Evolutionary conservation across 53 echinoderm and acorn worm species (phyloP).

Genomic region (Holothuria leucospilota): DNA sequence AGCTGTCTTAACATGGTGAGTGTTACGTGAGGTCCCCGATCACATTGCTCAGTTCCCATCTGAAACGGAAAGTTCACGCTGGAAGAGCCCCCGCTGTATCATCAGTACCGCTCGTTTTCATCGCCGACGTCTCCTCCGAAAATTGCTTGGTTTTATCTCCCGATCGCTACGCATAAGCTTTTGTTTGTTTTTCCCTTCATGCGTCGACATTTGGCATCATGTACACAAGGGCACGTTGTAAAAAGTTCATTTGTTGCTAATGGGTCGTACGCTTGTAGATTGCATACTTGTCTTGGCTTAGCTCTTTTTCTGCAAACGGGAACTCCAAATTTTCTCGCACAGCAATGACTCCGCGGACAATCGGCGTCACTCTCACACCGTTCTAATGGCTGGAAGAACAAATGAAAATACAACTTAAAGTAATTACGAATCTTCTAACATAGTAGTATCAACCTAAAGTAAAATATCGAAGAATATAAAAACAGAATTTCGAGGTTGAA

Average conservation of each 20-base stretch:
- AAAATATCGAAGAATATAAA: too few species aligned
- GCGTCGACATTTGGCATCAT: not conserved
- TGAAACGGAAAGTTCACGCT: too few species aligned
- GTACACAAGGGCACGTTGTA: slow-evolving; percentile 13
- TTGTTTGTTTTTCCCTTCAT: slow-evolving; percentile 32
- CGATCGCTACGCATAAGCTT: not conserved
- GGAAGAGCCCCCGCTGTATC: too few species aligned
- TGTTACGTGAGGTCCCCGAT: too few species aligned
- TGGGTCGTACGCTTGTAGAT: not conserved
- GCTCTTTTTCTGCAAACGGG: slow-evolving; percentile 1
- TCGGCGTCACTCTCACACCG: not conserved
- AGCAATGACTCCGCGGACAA: slow-evolving; percentile 12
- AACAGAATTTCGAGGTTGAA: too few species aligned
- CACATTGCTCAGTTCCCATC: too few species aligned
- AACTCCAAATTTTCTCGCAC: slow-evolving; percentile 36
- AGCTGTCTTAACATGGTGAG: too few species aligned
- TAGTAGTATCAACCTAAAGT: too few species aligned
- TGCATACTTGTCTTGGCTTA: not conserved
- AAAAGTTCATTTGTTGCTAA: slow-evolving; percentile 26
- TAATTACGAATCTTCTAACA: too few species aligned
- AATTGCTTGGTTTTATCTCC: slow-evolving; percentile 21
- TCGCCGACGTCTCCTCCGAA: too few species aligned
- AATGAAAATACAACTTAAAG: too few species aligned
- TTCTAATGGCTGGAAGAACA: slow-evolving; percentile 10
- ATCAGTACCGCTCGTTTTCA: too few species aligned